Conservation (phyloP, 2,113 vertebrate genomes). For the Bufo bufo region DNA sequence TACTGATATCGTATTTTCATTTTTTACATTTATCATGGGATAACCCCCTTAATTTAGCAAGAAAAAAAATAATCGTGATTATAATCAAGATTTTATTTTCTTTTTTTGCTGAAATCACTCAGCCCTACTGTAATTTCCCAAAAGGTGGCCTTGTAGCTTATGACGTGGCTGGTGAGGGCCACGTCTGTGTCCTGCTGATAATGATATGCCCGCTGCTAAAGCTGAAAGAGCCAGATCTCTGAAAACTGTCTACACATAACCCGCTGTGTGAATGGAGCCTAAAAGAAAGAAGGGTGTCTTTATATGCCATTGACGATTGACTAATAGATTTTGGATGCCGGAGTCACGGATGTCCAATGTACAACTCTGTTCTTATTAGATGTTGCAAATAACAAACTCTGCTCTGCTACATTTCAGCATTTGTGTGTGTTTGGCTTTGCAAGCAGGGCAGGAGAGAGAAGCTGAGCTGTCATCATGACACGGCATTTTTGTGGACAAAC, state of each 20-base stretch:
- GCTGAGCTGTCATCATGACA: slow-evolving; percentile 17
- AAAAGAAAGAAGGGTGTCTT: too few species aligned
- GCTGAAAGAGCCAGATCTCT: background rate
- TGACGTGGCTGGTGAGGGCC: background rate
- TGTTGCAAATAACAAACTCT: background rate
- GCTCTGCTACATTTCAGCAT: background rate
- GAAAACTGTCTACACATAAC: too few species aligned
- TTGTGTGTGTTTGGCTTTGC: background rate
- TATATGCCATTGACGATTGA: too few species aligned
- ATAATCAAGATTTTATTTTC: too few species aligned
- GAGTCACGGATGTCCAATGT: background rate
- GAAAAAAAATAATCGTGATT: too few species aligned
- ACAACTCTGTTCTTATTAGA: background rate
- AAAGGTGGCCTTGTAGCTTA: background rate
- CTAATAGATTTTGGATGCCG: background rate
- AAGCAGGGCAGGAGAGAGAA: background rate
- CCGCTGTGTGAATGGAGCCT: too few species aligned
- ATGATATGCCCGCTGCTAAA: background rate
- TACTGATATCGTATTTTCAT: too few species aligned
- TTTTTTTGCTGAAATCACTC: too few species aligned
- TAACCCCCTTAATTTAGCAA: too few species aligned
- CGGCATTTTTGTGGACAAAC: background rate
- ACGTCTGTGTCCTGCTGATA: background rate
- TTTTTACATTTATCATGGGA: too few species aligned
- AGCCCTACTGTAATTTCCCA: background rate